These are phyloP conservation scores for Acanthopleura granulata DNA, from an alignment of 2,888 invertebrate species.

Conservation along the genomic window DNA sequence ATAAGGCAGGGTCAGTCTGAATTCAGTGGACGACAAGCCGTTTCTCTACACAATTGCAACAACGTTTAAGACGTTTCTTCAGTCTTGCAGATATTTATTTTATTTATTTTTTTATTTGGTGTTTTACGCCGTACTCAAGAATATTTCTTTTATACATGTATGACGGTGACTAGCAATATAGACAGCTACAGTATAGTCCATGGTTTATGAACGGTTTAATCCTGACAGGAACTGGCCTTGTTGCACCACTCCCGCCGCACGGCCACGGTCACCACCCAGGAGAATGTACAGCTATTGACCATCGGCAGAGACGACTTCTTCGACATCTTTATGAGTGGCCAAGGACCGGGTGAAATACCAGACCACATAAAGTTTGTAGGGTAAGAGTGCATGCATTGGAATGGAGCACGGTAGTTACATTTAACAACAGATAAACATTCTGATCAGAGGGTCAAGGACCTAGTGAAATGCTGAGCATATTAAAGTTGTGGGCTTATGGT, in stretches of 20 bases:
- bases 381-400: conserved; percentile 29
- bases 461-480: conserved; percentile 64
- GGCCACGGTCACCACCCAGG: conserved; percentile 67
- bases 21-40: too few species aligned
- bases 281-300: conserved; percentile 61
- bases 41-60: too few species aligned
- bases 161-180: too few species aligned
- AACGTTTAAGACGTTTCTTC: too few species aligned
- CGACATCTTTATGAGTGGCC: conserved; percentile 64
- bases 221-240: conserved; percentile 55
- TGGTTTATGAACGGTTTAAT: neutral
- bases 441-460: conserved; percentile 46
- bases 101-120: too few species aligned
- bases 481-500: conserved; percentile 51
- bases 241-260: conserved; percentile 63
- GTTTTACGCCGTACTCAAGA: too few species aligned
- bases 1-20: too few species aligned
- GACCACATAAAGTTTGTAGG: conserved; percentile 63
- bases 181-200: too few species aligned
- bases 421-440: too few species aligned
- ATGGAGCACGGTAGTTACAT: too few species aligned
- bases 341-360: conserved; percentile 54
- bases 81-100: too few species aligned
- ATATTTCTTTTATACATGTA: too few species aligned
- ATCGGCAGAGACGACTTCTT: conserved; percentile 66